Conservation (phyloP, 2,797 vertebrate species). For the Pseudomugil tenellus region DNA sequence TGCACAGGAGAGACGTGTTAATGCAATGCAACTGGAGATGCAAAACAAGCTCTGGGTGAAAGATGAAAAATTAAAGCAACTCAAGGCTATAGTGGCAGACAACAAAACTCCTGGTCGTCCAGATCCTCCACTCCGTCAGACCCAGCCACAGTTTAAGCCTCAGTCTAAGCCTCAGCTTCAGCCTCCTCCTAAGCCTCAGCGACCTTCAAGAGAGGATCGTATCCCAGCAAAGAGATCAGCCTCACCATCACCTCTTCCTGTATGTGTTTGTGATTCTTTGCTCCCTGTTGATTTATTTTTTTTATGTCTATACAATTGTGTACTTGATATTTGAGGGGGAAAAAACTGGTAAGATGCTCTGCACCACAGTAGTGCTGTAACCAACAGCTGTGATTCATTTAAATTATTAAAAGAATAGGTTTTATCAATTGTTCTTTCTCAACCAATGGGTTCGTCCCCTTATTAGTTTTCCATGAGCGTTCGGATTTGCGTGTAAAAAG, state of each 20-base stretch:
- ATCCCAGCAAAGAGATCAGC: constrained; percentile 63
- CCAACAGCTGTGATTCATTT: not conserved
- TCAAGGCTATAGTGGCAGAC: constrained; percentile 95
- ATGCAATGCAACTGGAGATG: constrained; percentile 96
- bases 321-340: not conserved
- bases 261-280: constrained; percentile 56
- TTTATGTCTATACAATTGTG: not conserved
- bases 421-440: not conserved
- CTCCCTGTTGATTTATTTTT: not conserved
- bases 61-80: constrained; percentile 97
- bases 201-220: constrained; percentile 57
- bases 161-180: constrained; percentile 67
- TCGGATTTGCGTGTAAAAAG: no score
- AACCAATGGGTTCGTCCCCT: not conserved
- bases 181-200: constrained; percentile 14
- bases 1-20: constrained; percentile 89
- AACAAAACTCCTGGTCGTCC: constrained; percentile 71
- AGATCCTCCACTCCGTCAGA: constrained; percentile 69
- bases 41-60: constrained; percentile 99
- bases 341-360: not conserved
- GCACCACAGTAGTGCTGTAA: not conserved
- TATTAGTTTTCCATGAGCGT: no score
- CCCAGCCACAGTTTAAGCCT: constrained; percentile 82
- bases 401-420: not conserved
- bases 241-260: constrained; percentile 83